Evolutionary conservation across 2,797 vertebrate species (phyloP).

Genomic region (Helostoma temminkii): DNA sequence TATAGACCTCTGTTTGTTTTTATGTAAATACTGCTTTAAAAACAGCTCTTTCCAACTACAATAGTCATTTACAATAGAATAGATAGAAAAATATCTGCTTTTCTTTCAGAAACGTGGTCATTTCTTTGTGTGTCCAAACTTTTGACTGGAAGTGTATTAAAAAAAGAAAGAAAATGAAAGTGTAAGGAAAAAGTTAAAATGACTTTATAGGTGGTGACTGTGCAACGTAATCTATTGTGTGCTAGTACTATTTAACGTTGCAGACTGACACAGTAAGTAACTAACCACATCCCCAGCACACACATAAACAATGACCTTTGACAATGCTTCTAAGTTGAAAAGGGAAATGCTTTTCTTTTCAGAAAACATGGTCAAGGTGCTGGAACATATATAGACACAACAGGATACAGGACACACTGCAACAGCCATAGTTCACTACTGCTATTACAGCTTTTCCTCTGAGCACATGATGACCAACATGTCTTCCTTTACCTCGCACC

Average conservation of each 20-base stretch:
- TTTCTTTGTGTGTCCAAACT: too few species aligned
- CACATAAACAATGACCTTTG: conserved; percentile 10
- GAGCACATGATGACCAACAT: conserved; percentile 60
- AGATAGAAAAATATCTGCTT: too few species aligned
- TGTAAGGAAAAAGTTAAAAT: conserved; percentile 22
- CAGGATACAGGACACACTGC: conserved; percentile 66
- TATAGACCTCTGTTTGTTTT: too few species aligned
- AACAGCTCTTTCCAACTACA: too few species aligned
- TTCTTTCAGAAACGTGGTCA: too few species aligned
- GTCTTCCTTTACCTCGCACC: conserved; percentile 75
- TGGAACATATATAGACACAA: conserved; percentile 66
- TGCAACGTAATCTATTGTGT: background rate
- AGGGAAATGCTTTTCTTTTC: conserved; percentile 43
- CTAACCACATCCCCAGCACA: conserved; percentile 11
- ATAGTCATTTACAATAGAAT: too few species aligned
- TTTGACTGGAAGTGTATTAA: too few species aligned
- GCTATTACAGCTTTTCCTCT: conserved; percentile 66
- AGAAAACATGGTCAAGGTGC: conserved; percentile 53
- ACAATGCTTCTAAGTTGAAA: conserved; percentile 18
- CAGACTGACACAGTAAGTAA: conserved; percentile 4
- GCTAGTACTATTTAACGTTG: background rate
- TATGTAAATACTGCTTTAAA: too few species aligned
- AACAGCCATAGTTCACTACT: conserved; percentile 41
- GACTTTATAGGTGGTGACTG: background rate
- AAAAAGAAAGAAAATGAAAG: conserved; percentile 50